Evolutionary conservation across 1,140 invertebrate species (phyloP), one percentile per base, ranked within the genome.

Genomic region (Trichonephila clavipes): DNA sequence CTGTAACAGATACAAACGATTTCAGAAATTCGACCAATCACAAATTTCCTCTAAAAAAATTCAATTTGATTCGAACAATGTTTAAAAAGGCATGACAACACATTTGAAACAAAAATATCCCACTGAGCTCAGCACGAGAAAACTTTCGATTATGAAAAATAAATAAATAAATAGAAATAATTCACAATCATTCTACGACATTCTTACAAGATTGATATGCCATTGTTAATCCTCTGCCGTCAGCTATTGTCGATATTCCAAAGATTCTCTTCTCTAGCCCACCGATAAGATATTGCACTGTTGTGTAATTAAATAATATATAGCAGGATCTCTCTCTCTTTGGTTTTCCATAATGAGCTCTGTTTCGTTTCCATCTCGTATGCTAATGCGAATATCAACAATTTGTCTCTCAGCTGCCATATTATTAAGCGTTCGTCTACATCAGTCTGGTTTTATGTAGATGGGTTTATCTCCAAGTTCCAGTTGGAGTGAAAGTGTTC

Each of bases 341-440:
- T 51, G 51, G 24, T 77, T 77, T 40, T 5, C 16, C 72, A 77
- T 77, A 77, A 77, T 77, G 72, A 77, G 72, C 34, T 77, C 72
- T 24, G 28, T 77, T 77, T 77, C 72, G 28, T 77, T 77, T 77
- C 72, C 72, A 77, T 77, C 72, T 77, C 72, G 12, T 34, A 77
- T 77, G 72, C 72, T 77, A 77, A 77, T 77, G 72, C 28, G 16
- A 77, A 40, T 77, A 77, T 34, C 72, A 34, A 77, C 34, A 40
- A 77, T 40, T 77, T 77, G 72, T 77, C 72, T 40, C 72, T 40
- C 28, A 28, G 34, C 72, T 28, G 28, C 28, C 28, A 77, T 77
- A 77, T 77, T 77, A 77, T 77, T 77, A 77, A 77, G 28, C 24
- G 72, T 77, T 77, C 72, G 72, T 77, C 40, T 77, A 77, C 34